These are phyloP conservation scores for Phania funesta DNA, from an alignment of 2,888 invertebrate species.

Conservation along the genomic window DNA sequence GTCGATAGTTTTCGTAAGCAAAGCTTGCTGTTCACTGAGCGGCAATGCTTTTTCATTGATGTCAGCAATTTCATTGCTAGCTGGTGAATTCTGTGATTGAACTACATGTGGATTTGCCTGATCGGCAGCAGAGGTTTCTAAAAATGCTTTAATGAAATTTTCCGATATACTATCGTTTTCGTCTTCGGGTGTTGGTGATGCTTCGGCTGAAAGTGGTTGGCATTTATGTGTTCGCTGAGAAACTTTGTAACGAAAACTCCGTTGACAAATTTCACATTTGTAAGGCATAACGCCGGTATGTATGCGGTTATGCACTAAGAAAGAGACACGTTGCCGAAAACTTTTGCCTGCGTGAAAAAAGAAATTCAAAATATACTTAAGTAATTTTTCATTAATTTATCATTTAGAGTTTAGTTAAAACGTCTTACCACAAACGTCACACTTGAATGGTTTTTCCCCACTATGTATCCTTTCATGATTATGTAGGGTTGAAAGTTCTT, in stretches of 20 bases:
- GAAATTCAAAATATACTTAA: neutral
- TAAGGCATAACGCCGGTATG: conserved; percentile 93
- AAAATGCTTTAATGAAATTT: conserved; percentile 74
- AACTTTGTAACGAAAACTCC: conserved; percentile 91
- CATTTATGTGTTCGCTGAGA: conserved; percentile 92
- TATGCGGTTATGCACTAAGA: conserved; percentile 90
- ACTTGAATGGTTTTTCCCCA: conserved; percentile 92
- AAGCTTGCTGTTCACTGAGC: conserved; percentile 72
- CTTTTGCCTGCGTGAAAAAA: conserved; percentile 85
- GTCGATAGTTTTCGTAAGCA: conserved; percentile 77
- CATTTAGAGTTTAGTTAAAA: neutral
- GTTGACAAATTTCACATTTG: conserved; percentile 89
- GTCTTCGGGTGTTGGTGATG: neutral
- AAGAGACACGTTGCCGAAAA: conserved; percentile 92
- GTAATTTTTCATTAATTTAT: neutral
- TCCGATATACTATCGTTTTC: conserved; percentile 72
- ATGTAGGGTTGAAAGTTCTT: conserved; percentile 91
- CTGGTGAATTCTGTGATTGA: conserved; percentile 80
- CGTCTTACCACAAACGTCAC: conserved; percentile 90
- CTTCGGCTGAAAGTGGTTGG: conserved; percentile 58
- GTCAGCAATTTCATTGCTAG: conserved; percentile 77
- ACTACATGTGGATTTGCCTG: conserved; percentile 20
- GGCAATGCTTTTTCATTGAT: conserved; percentile 57
- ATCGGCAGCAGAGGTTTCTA: conserved; percentile 69
- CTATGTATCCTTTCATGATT: conserved; percentile 90